These are phyloP conservation scores for Peromyscus melanophrys DNA, from an alignment of 2,797 vertebrate species.

Conservation along the genomic window DNA sequence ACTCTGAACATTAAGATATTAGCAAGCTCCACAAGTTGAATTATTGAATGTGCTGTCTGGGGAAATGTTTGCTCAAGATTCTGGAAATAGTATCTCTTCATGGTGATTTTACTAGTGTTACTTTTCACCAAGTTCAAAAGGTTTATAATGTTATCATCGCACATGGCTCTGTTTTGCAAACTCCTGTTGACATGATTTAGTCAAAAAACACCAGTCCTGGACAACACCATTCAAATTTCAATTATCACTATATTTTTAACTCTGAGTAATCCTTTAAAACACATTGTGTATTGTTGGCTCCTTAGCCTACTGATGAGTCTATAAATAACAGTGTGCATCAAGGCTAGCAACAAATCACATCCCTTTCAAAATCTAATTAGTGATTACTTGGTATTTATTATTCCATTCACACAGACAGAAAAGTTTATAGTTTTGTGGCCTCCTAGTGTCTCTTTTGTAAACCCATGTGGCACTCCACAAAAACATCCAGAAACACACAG, in stretches of 20 bases:
- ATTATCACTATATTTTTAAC: not conserved
- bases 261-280: conserved; percentile 45
- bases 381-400: conserved; percentile 14
- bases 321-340: not conserved
- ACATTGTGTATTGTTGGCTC: not conserved
- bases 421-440: not conserved
- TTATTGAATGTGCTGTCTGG: conserved; percentile 14
- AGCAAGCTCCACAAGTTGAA: not conserved
- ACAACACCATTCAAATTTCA: conserved; percentile 37
- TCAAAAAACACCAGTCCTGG: not conserved
- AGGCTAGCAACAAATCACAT: not conserved
- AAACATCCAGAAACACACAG: conserved; percentile 19
- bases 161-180: not conserved
- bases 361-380: conserved; percentile 20
- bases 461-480: not conserved
- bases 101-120: not conserved
- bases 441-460: conserved; percentile 22
- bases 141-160: not conserved
- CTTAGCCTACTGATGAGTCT: not conserved
- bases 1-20: not conserved
- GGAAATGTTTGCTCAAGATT: conserved; percentile 32
- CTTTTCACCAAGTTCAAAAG: conserved; percentile 14
- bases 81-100: not conserved
- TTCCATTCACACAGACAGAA: conserved; percentile 5
- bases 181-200: not conserved